phyloP scores from a whole-genome alignment of 2,113 vertebrate genomes.

The Rutilus rutilus region DNA sequence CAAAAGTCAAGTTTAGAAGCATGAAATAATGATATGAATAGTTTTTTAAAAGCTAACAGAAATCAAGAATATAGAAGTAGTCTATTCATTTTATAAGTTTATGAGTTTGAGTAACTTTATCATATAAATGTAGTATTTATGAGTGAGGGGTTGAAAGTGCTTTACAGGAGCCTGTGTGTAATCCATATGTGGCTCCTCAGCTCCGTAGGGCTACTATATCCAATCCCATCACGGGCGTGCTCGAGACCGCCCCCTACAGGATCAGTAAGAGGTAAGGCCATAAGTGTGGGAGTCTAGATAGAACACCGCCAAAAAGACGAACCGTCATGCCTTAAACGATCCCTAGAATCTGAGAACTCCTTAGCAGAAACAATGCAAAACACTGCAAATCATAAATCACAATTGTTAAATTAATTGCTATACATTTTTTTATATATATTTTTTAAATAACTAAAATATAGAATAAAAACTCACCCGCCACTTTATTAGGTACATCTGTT shows the following conservation, averaged over 20 bases:
- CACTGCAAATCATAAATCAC: neutral
- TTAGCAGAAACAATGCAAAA: slow-evolving; percentile 59
- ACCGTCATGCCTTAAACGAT: neutral
- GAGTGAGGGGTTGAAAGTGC: neutral
- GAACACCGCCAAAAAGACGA: neutral
- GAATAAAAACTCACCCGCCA: no score
- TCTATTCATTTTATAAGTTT: no score
- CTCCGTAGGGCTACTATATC: slow-evolving; percentile 99
- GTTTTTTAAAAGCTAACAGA: no score
- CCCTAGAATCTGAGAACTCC: slow-evolving; percentile 51
- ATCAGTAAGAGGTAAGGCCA: slow-evolving; percentile 99
- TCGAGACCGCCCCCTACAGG: slow-evolving; percentile 98
- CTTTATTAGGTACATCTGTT: no score
- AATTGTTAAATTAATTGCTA: neutral
- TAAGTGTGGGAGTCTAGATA: neutral
- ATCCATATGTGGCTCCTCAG: slow-evolving; percentile 93
- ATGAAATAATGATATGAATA: no score
- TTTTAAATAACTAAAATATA: no score
- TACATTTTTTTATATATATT: neutral
- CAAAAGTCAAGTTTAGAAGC: no score
- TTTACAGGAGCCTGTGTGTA: slow-evolving; percentile 69
- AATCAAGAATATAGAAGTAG: no score
- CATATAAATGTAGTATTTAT: no score
- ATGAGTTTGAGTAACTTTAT: no score
- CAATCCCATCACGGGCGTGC: slow-evolving; percentile 98